Conservation (phyloP, 2,888 invertebrate species). For the Troilus luridus region DNA sequence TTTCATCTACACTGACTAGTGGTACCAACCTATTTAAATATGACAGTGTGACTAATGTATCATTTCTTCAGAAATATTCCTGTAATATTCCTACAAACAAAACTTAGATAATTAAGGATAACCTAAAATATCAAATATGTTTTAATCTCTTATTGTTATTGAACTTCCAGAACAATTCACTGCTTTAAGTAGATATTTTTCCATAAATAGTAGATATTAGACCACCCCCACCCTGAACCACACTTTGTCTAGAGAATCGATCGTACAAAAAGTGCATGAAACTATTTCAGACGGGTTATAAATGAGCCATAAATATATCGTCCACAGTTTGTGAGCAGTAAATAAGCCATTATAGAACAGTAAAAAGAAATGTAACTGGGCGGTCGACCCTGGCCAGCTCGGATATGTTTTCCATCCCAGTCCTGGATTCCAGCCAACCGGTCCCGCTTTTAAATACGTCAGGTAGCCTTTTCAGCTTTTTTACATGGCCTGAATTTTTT, state of each 20-base stretch:
- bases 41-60: too few relatives aligned
- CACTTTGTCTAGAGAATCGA: background rate
- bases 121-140: too few relatives aligned
- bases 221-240: background rate
- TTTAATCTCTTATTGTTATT: too few relatives aligned
- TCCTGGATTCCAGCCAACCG: background rate
- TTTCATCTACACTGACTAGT: too few relatives aligned
- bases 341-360: background rate
- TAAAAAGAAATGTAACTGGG: conserved; percentile 8
- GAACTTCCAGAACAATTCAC: too few relatives aligned
- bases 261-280: background rate
- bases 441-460: background rate
- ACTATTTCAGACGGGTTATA: background rate
- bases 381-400: background rate
- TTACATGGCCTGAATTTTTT: background rate
- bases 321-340: background rate
- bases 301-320: background rate
- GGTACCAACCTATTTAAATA: too few relatives aligned
- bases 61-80: too few relatives aligned
- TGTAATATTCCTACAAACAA: too few relatives aligned
- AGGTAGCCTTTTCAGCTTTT: conserved; percentile 33
- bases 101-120: too few relatives aligned
- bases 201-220: too few relatives aligned
- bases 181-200: too few relatives aligned
- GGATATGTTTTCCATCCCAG: background rate